Evolutionary conservation across 2,797 vertebrate genomes (phyloP), one percentile per base, ranked within the genome.

Genomic region (Manis pentadactyla): DNA sequence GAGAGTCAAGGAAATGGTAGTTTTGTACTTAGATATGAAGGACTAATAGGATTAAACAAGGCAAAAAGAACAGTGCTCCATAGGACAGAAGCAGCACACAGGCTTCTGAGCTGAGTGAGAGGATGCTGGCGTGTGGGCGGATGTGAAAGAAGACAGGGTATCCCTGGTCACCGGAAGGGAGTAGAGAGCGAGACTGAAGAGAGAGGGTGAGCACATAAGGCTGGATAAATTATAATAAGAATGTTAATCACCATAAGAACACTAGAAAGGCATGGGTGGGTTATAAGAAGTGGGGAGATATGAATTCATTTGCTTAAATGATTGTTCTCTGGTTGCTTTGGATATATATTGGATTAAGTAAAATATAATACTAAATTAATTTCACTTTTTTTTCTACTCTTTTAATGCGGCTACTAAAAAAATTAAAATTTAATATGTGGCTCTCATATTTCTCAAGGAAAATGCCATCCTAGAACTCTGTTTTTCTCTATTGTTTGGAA

Each of bases 331-430:
- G 17, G 49, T 82, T 93, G 34, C 34, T 94, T 83, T 84, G 46
- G 14, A 39, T 17, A 39, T 39, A 39, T 39, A 39, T 0, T 57
- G 46, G 9, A 64, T 53, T n/a, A 90, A 81, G 63, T 75, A 63
- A 93, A 87, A 55, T 71, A 29, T 51, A 89, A 29, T 57, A 51
- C 66, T 79, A 73, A 73, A 92, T 61, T 73, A 90, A 84, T 73
- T 89, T 82, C 29, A 90, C 4, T 75, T 78, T 39, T 59, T 63
- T 31, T 92, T 93, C 79, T 86, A 31, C 14, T 59, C 4, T 83
- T 86, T 51, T 84, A 77, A 55, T 25, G 31, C 49, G 17, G 21
- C 74, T 87, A 34, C 18, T 51, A 64, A n/a, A 69, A 81, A 68
- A 51, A 27, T 63, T 37, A 7, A 66, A 77, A 71, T n/a, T 42